Percentiles rank a stretch among this genome's conserved stretches.
Conservation (phyloP, 2,113 vertebrate genomes). For the Catharus fuscescens region DNA sequence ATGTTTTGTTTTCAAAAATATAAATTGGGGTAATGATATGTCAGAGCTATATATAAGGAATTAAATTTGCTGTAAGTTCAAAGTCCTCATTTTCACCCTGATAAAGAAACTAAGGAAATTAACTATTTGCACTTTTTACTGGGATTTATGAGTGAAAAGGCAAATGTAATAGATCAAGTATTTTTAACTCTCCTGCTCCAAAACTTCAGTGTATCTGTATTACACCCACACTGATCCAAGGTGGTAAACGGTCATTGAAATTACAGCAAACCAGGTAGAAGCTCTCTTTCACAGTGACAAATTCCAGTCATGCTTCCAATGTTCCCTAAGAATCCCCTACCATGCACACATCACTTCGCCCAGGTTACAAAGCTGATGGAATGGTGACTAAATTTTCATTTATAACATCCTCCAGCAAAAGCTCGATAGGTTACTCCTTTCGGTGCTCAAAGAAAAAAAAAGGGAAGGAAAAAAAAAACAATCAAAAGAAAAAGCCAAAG, state of each 20-base stretch:
- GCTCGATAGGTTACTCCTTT: conserved; percentile 99
- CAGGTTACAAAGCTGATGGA: conserved; percentile 95
- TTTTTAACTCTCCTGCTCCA: not conserved
- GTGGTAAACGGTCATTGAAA: not conserved
- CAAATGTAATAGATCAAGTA: not conserved
- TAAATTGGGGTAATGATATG: not conserved
- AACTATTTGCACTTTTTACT: not conserved
- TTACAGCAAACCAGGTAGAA: not conserved
- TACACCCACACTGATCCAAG: not conserved
- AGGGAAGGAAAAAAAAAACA: not conserved
- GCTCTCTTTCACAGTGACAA: not conserved
- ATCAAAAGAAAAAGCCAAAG: conserved; percentile 66
- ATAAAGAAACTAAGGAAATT: not conserved
- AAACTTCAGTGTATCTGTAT: not conserved
- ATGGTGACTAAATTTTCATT: conserved; percentile 99
- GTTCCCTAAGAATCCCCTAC: not conserved
- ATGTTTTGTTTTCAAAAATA: not conserved
- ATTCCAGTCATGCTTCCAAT: not conserved
- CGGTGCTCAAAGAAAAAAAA: conserved; percentile 85
- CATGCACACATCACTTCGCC: conserved; percentile 92
- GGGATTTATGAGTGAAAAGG: not conserved
- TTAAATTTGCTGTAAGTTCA: not conserved
- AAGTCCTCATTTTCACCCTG: not conserved
- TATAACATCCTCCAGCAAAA: conserved; percentile 99
- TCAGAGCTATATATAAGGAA: not conserved